Conservation (phyloP, 2,797 vertebrate genomes). For the Tamandua tetradactyla region DNA sequence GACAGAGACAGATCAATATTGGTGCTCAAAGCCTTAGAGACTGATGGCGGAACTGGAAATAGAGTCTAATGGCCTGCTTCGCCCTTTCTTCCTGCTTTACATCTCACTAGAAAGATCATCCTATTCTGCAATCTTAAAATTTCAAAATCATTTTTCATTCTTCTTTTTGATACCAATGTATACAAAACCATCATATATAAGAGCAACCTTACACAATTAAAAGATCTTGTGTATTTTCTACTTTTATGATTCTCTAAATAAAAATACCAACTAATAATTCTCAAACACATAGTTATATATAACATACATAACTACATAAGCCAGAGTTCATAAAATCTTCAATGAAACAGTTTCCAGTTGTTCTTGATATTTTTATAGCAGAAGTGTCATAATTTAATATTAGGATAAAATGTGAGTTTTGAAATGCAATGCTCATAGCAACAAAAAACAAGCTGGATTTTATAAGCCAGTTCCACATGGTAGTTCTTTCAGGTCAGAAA, state of each 20-base stretch:
- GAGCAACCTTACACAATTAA: background rate
- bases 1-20: background rate
- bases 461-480: slow-evolving; percentile 76
- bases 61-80: background rate
- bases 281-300: background rate
- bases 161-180: background rate
- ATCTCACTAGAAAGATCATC: background rate
- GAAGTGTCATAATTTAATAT: slow-evolving; percentile 67
- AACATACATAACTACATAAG: no score
- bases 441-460: slow-evolving; percentile 74
- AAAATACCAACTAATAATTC: slow-evolving; percentile 37
- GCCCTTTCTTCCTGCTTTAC: background rate
- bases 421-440: slow-evolving; percentile 68
- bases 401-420: slow-evolving; percentile 77
- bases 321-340: background rate
- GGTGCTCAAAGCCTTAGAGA: background rate
- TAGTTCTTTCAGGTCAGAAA: slow-evolving; percentile 70
- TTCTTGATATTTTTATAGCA: slow-evolving; percentile 71
- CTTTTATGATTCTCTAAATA: slow-evolving; percentile 33
- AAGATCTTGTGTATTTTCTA: background rate
- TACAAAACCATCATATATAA: background rate
- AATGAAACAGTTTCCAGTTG: slow-evolving; percentile 71
- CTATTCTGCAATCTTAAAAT: background rate
- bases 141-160: background rate
- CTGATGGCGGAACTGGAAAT: background rate